These are phyloP conservation scores for Falco concolor DNA, from an alignment of 2,797 vertebrate genomes.

Conservation along the genomic window DNA sequence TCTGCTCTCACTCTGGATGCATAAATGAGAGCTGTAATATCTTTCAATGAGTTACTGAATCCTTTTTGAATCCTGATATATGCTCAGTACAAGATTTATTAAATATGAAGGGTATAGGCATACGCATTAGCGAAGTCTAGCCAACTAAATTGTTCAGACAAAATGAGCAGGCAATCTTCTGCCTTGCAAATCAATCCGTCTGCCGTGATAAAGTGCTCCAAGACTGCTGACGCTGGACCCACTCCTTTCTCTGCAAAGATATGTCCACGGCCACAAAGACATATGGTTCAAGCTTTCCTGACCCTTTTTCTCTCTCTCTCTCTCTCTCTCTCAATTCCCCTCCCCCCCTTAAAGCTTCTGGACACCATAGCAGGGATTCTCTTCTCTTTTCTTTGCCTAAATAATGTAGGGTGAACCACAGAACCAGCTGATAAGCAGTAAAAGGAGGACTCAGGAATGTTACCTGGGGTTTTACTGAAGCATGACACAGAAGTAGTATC, in stretches of 20 bases:
- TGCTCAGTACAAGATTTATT: not conserved
- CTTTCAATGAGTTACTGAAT: not conserved
- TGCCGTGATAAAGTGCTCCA: not conserved
- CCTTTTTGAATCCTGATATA: not conserved
- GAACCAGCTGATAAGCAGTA: not conserved
- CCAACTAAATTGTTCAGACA: conserved; percentile 35
- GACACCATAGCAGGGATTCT: not conserved
- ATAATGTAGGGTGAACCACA: not conserved
- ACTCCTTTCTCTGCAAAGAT: not conserved
- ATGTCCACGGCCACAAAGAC: not conserved
- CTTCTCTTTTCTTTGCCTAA: not conserved
- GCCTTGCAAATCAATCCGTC: conserved; percentile 41
- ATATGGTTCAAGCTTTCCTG: not conserved
- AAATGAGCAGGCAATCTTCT: not conserved
- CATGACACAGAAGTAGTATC: not conserved
- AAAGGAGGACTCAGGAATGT: not conserved
- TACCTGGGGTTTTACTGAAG: not conserved
- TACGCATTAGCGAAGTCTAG: conserved; percentile 26
- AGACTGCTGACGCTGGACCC: not conserved
- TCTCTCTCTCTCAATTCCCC: no score
- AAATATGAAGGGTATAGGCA: conserved; percentile 4
- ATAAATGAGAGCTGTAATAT: not conserved
- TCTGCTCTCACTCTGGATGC: not conserved
- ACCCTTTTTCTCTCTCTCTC: not conserved
- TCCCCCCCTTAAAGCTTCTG: not conserved